Evolutionary conservation across 2,888 invertebrate species (phyloP), one percentile per base, ranked within the genome.

Genomic region (Brachypterus glaber): DNA sequence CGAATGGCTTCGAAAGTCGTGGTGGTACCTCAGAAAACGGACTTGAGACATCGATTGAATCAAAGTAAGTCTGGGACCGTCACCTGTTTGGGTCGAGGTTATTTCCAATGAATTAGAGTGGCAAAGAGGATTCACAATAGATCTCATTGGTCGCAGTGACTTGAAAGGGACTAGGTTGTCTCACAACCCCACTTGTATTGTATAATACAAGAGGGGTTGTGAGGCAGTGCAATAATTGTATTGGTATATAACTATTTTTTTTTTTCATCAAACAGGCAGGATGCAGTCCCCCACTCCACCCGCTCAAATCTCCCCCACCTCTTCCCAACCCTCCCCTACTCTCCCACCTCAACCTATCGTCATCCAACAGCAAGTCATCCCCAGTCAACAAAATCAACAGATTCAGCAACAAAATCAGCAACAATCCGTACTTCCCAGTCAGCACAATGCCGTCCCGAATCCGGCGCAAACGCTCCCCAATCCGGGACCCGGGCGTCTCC

Each of bases 1-100:
- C 26, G 40, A 4, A 48, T 51, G 11, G 30, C 43, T 7, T 49
- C 49, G 4, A 50, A 49, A 41, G 24, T 52, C 5, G 45, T 50
- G 3, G 39, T 49, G 4, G 48, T 48, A 0, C 49, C 49, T 16
- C 12, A n/a, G 5, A n/a, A n/a, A 7, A 29, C n/a, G 16, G 13
- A 21, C 21, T 21, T 21, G 21, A 21, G 7, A 21, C 21, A 5
- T 9, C 5, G 7, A 9, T 9, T 9, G 8, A 11, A 27, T 9
- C 12, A 9, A 13, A 11, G 27, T 11, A 9, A 5, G n/a, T 31
- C 9, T 15, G n/a, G 14, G 13, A 13, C 15, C 31, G 17, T 31
- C n/a, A n/a, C n/a, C n/a, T n/a, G n/a, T n/a, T n/a, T n/a, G n/a
- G n/a, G n/a, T n/a, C n/a, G n/a, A n/a, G n/a, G n/a, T n/a, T n/a